Evolutionary conservation across 2,888 invertebrate genomes (phyloP), one percentile per base, ranked within the genome.

Genomic region (Drosophila dives): DNA sequence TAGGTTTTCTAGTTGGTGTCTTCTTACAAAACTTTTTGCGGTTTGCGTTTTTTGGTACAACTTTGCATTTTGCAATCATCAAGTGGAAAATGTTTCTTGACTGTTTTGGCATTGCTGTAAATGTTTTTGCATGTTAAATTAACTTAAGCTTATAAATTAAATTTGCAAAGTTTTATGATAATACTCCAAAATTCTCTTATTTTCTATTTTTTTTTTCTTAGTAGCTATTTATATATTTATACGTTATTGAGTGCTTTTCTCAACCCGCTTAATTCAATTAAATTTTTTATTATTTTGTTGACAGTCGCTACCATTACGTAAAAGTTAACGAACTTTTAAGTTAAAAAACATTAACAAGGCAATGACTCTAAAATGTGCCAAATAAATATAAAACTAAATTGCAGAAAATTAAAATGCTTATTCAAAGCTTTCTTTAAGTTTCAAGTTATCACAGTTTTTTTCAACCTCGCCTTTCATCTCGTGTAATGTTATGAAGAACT

Each of bases 241-340:
- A 15, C n/a, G 26, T 10, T 29, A n/a, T n/a, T 26, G 48, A 20
- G 40, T 20, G 56, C 56, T 68, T 36, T 33, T n/a, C 7, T 17
- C 23, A 33, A 36, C 36, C 36, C 17, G 29, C 53, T 55, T 86
- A 72, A 88, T 88, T 80, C 48, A 88, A 80, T 83, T 83, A 80
- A 61, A 53, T 42, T 45, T 63, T 86, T 62, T 72, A 86, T 77
- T 88, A 50, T 62, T 86, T 73, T 86, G 71, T 83, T 83, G 72
- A 72, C 86, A 74, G 55, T 55, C 60, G 20, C 48, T 45, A 32
- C 26, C 45, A 32, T 34, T 23, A 23, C 20, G 33, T 17, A 34
- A 53, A 67, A 54, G 89, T 72, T 83, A 88, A 64, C 64, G 83
- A 71, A 80, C 71, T 58, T 49, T 63, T 40, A 61, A 45, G 23